Percentiles rank a stretch among this genome's conserved stretches.
Evolutionary conservation across 2,888 invertebrate species (phyloP).

Genomic region (Leptinotarsa peninsularis): DNA sequence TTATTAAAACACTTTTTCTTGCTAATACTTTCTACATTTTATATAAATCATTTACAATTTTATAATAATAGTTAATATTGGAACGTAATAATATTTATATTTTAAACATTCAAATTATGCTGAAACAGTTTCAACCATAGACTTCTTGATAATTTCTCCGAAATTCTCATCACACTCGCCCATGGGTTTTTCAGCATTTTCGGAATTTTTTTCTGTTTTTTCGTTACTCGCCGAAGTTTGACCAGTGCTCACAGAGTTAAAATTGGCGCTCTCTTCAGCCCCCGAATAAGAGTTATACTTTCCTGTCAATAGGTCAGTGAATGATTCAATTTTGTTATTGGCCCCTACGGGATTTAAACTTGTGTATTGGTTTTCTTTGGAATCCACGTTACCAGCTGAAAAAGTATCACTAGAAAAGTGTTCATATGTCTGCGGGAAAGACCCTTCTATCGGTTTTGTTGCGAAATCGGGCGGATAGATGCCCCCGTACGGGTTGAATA

Average conservation of each 20-base stretch:
- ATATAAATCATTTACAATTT: slow-evolving; percentile 66
- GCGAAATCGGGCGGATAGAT: slow-evolving; percentile 57
- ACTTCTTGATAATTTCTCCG: slow-evolving; percentile 92
- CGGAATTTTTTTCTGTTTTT: slow-evolving; percentile 50
- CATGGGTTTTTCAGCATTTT: slow-evolving; percentile 44
- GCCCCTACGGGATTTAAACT: slow-evolving; percentile 76
- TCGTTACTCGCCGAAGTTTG: slow-evolving; percentile 47
- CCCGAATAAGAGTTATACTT: slow-evolving; percentile 68
- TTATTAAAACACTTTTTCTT: slow-evolving; percentile 67
- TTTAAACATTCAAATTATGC: slow-evolving; percentile 70
- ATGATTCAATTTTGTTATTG: slow-evolving; percentile 78
- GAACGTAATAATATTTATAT: slow-evolving; percentile 62
- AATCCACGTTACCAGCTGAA: slow-evolving; percentile 64
- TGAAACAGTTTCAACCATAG: slow-evolving; percentile 90
- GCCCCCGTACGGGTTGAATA: slow-evolving; percentile 67
- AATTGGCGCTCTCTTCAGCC: slow-evolving; percentile 60
- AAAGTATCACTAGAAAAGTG: slow-evolving; percentile 66
- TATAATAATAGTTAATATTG: slow-evolving; percentile 59
- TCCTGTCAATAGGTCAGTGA: slow-evolving; percentile 73
- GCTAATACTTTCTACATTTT: slow-evolving; percentile 64
- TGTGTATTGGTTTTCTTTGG: slow-evolving; percentile 74
- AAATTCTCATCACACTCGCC: slow-evolving; percentile 78
- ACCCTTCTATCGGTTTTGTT: slow-evolving; percentile 48
- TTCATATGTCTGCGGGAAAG: slow-evolving; percentile 68
- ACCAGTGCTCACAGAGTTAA: neutral